Conservation (phyloP, 1,140 invertebrate genomes). For the Pinna nobilis region DNA sequence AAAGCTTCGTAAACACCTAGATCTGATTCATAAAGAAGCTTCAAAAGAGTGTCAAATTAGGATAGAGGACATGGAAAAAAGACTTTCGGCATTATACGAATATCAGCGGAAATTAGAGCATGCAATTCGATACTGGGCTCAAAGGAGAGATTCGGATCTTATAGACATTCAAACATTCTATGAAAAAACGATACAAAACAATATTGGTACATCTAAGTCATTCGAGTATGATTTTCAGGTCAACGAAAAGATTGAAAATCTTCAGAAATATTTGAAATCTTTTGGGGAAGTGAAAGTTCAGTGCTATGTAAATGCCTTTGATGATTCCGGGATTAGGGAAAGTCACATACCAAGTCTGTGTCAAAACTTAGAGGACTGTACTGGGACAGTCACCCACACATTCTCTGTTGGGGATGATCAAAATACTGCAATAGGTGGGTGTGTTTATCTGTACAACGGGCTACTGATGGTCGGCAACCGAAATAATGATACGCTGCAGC, state of each 20-base stretch:
- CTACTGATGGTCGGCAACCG: constrained; percentile 17
- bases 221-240: constrained; percentile 17
- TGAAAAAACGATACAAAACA: neutral
- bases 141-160: constrained; percentile 12
- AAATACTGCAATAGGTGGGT: constrained; percentile 8
- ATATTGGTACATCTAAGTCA: neutral
- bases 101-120: constrained; percentile 9
- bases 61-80: neutral
- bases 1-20: constrained; percentile 18
- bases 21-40: constrained; percentile 23
- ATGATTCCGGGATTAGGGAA: constrained; percentile 11
- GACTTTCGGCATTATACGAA: constrained; percentile 3
- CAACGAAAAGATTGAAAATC: constrained; percentile 16
- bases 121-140: constrained; percentile 3
- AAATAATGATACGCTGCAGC: neutral
- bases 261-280: neutral
- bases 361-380: constrained; percentile 7
- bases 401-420: constrained; percentile 13
- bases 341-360: neutral
- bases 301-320: neutral
- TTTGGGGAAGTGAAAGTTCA: constrained; percentile 1
- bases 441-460: constrained; percentile 10
- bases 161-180: constrained; percentile 14
- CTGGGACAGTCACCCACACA: neutral
- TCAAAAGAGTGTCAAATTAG: constrained; percentile 14